Base-by-base conservation (phyloP, 2,113 vertebrate genomes). In the Xiphophorus hellerii region DNA sequence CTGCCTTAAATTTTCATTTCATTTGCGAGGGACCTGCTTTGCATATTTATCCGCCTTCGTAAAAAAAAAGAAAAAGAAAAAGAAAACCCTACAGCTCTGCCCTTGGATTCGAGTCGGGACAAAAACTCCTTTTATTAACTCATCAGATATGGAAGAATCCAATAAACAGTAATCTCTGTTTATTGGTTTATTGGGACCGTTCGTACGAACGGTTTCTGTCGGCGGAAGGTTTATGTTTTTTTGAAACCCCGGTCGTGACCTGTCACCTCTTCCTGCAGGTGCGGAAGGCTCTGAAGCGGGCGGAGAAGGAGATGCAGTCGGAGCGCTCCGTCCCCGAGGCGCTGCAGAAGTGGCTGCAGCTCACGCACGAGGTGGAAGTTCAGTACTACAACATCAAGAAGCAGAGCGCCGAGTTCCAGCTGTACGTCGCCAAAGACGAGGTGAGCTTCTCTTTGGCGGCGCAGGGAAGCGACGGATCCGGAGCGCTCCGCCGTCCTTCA, bases 301-400 rank as follows among this genome's bases (percentile, higher is more conserved):
- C 98, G 3, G 98, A 99, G 91, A 99, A 99, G 85, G 97, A 99
- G 89, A 91, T 98, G 85, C 95, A 97, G 90, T 96, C 96, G 29
- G 97, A 95, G 79, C 97, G 97, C 91, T 98, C 97, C 77, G 95
- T 99, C 84, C 97, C 98, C 4, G 98, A 99, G 85, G 96, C 97
- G 5, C 94, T 99, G 64, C 98, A 99, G 87, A 99, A 97, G 90
- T 99, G 98, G 98, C 97, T 99, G 29, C 98, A 99, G 91, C 93
- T 99, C 85, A 99, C 98, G 0, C 97, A 99, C 2, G 98, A 99
- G 92, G 97, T 99, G 66, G 98, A 99, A 93, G 97, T 99, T 4
- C 98, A 99, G 0, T 99, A 99, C 93, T 99, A 99, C 92, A 99
- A 98, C 88, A 98, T 99, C 87, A 99, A 99, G 94, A 97, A 98